Conservation (phyloP, 2,113 vertebrate species). For the Baryphthengus martii region DNA sequence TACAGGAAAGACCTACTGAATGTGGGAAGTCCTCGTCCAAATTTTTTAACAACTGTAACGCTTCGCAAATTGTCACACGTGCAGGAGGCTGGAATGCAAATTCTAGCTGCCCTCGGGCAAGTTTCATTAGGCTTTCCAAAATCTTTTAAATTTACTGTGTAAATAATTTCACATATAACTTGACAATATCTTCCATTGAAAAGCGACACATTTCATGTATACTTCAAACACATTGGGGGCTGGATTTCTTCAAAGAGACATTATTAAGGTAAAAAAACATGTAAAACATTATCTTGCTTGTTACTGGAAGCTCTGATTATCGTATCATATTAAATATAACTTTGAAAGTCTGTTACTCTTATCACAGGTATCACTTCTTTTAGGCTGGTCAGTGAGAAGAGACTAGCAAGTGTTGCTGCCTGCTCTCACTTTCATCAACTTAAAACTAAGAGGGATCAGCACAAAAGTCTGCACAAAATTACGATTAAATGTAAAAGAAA, state of each 20-base stretch:
- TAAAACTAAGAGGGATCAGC: neutral
- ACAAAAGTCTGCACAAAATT: neutral
- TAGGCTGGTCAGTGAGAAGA: neutral
- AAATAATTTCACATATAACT: slow-evolving; percentile 41
- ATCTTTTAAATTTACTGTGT: slow-evolving; percentile 22
- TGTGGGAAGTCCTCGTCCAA: neutral
- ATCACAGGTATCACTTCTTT: neutral
- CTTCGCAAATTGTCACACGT: neutral
- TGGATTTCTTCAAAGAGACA: neutral
- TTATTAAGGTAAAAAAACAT: neutral
- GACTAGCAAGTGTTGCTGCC: neutral
- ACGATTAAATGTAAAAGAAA: neutral
- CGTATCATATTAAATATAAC: neutral
- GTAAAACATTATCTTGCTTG: neutral
- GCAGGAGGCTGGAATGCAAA: slow-evolving; percentile 13
- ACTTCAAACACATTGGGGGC: neutral
- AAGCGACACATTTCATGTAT: neutral
- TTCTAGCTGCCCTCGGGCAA: slow-evolving; percentile 16
- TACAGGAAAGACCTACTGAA: neutral
- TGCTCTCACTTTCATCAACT: neutral
- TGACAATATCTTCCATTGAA: neutral
- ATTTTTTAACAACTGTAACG: neutral
- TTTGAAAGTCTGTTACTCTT: neutral
- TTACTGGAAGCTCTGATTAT: neutral
- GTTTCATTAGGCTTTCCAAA: slow-evolving; percentile 35